A percentile compares a stretch with the other conserved stretches of the same genome.
These are phyloP conservation scores for zebrafish (Danio rerio) DNA, from an alignment of 2,113 vertebrate species.

Conservation along the genomic window DNA sequence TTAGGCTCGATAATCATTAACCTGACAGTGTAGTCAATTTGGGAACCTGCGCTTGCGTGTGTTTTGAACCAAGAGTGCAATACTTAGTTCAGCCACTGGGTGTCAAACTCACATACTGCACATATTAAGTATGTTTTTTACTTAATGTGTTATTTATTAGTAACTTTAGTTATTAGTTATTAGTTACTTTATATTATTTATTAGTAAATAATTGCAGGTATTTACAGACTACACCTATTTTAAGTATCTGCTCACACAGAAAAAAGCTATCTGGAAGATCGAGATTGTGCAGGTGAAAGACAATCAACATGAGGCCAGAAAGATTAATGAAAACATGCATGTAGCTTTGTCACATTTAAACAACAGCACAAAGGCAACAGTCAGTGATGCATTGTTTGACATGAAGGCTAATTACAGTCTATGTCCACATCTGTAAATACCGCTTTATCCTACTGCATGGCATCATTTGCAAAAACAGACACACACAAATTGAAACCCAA, in stretches of 20 bases:
- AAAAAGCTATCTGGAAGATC: slow-evolving; percentile 20
- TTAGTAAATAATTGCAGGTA: background rate
- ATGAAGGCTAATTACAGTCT: slow-evolving; percentile 46
- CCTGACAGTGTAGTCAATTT: too few relatives aligned
- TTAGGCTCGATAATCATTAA: too few relatives aligned
- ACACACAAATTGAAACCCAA: slow-evolving; percentile 29
- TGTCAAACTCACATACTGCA: too few relatives aligned
- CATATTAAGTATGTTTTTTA: background rate
- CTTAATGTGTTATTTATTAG: too few relatives aligned
- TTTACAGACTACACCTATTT: background rate
- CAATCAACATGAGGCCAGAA: slow-evolving; percentile 33
- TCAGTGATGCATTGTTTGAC: slow-evolving; percentile 35
- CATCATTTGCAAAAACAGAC: background rate
- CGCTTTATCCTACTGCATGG: background rate
- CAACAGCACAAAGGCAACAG: background rate
- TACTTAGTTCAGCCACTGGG: too few relatives aligned
- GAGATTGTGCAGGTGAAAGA: slow-evolving; percentile 34
- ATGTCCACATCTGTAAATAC: slow-evolving; percentile 30
- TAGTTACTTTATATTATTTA: too few relatives aligned
- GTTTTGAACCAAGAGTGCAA: too few relatives aligned
- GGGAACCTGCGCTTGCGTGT: too few relatives aligned
- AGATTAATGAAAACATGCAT: slow-evolving; percentile 46
- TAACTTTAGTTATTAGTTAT: too few relatives aligned
- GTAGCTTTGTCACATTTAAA: slow-evolving; percentile 29
- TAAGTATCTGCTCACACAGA: background rate